A percentile compares a stretch with the other conserved stretches of the same genome.
Conservation (phyloP, 2,888 invertebrate species). For the Diaperis boleti region DNA sequence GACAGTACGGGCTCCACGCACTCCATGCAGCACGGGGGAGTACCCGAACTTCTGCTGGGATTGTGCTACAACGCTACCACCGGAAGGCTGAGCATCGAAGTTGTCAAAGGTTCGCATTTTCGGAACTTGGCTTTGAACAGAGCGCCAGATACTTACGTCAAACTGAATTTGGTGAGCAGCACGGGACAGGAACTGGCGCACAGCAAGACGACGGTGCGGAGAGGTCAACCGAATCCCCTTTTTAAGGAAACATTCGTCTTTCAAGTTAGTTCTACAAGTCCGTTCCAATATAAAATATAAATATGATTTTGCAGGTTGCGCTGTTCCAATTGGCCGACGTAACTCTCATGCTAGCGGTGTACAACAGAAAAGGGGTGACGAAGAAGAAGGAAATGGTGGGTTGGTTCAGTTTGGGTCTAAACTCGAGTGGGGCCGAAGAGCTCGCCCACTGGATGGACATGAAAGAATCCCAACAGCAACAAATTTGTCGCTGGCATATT, state of each 20-base stretch:
- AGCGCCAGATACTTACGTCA: conserved; percentile 94
- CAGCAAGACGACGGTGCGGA: conserved; percentile 91
- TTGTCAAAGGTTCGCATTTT: conserved; percentile 82
- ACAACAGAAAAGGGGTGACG: conserved; percentile 90
- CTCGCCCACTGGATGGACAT: conserved; percentile 94
- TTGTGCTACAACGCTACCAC: conserved; percentile 94
- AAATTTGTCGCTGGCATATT: conserved; percentile 95
- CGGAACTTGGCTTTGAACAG: conserved; percentile 81
- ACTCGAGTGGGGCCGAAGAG: conserved; percentile 93
- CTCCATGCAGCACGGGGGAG: conserved; percentile 90
- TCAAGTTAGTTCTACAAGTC: conserved; percentile 83
- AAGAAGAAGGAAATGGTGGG: conserved; percentile 97
- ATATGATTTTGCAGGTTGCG: conserved; percentile 78
- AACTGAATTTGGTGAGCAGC: conserved; percentile 90
- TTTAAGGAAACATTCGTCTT: conserved; percentile 97
- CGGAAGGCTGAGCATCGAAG: conserved; percentile 92
- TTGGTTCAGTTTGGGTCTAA: conserved; percentile 94
- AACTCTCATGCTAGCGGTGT: conserved; percentile 93
- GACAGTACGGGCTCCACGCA: conserved; percentile 95
- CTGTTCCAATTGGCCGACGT: conserved; percentile 95
- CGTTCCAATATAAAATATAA: neutral
- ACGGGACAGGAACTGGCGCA: conserved; percentile 94
- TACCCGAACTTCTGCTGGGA: conserved; percentile 90
- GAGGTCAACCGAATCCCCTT: conserved; percentile 95
- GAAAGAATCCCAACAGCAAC: conserved; percentile 88